Base-by-base conservation (phyloP, 2,888 invertebrate genomes). In the Griposia aprilina region DNA sequence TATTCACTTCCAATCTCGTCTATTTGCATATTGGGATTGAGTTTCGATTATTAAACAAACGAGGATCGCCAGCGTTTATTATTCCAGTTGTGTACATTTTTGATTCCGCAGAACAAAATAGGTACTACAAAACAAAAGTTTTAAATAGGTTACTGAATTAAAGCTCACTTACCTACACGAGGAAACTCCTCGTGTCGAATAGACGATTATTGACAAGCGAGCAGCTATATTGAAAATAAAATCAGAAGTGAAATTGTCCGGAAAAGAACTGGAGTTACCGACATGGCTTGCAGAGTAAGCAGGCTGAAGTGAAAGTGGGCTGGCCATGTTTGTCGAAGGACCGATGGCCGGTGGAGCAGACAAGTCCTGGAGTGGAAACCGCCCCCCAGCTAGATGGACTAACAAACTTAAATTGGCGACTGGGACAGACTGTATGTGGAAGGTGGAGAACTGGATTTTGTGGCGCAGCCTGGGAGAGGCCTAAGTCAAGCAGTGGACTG, bases 21-120 rank as follows among this genome's bases (percentile, higher is more conserved):
- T 63, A 82, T 82, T 80, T 82, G 50, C 55, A 68, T 63, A 68
- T n/a, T 45, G 48, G 15, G 30, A 80, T 80, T 62, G 82, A 82
- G 30, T 62, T 67, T 15, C 41, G 11, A 41, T 75, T 41, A 75
- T 57, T 50, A 68, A 75, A 75, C 45, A 62, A 82, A 62, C 50
- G 13, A 59, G 23, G 13, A 50, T 41, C 30, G 63, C 48, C 7
- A 13, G 26, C 15, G 13, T 63, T 68, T 62, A 62, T 45, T 60
- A 30, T 62, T 78, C 7, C 20, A n/a, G 65, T 76, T 30, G 7
- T 52, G 3, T 52, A 62, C n/a, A 41, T 41, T 41, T 41, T 41
- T 10, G 41, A 41, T 52, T 52, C 11, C 4, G 20, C 7, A 41
- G 11, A n/a, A 63, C 48, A 66, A 57, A 41, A 65, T 1, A 30